Percentiles rank a stretch among this genome's conserved stretches.
Conservation (phyloP, 2,113 vertebrate genomes). For the Oreochromis spilurus region DNA sequence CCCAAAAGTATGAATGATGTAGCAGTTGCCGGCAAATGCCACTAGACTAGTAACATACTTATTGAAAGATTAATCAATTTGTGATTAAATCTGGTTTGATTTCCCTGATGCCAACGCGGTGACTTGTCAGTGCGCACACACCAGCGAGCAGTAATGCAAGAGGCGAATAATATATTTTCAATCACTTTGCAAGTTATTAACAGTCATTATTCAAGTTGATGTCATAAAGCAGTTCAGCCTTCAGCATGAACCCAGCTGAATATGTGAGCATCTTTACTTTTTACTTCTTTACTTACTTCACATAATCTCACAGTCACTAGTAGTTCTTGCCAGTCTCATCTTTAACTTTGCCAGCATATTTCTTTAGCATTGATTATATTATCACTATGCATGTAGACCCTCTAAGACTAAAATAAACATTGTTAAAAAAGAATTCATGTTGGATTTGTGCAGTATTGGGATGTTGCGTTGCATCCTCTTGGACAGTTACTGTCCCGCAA, state of each 20-base stretch:
- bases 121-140: neutral
- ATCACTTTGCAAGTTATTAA: constrained; percentile 3
- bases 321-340: neutral
- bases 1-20: neutral
- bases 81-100: neutral
- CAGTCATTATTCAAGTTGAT: constrained; percentile 14
- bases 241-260: neutral
- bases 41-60: neutral
- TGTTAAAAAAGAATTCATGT: neutral
- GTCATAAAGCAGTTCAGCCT: neutral
- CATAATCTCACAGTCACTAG: neutral
- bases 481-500: neutral
- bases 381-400: neutral
- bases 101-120: neutral
- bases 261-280: neutral
- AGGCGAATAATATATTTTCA: constrained; percentile 5
- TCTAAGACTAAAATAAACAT: neutral
- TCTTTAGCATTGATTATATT: neutral
- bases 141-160: neutral
- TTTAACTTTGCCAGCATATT: neutral
- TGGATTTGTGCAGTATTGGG: neutral
- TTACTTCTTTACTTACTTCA: neutral
- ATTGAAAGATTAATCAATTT: neutral
- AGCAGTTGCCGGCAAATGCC: neutral
- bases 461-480: neutral